Base-by-base conservation (phyloP, 1,140 invertebrate species). In the Nebria ingens region DNA sequence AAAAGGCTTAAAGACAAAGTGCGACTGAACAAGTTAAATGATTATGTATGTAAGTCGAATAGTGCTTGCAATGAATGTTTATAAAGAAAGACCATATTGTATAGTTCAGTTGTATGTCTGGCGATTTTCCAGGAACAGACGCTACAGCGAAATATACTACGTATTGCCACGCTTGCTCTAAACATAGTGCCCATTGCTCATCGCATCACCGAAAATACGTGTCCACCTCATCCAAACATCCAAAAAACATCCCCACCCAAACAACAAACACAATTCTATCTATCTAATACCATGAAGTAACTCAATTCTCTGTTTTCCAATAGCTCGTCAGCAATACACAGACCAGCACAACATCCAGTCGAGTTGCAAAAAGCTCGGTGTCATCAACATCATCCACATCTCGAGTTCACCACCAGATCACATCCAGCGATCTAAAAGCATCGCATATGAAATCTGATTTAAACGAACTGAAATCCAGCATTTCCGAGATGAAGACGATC, bases 361-460 rank as follows among this genome's bases (percentile, higher is more conserved):
- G 40, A 17, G 6, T 45, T 12, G 40, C 40, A 17, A 45, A 45
- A 17, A 11, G 9, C 15, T 45, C 40, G 15, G 9, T 45, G 40
- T 45, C 40, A 45, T 45, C 40, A 3, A 11, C 40, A 11, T 4
- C 3, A 11, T 45, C 40, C 9, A 12, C 40, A 45, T 55, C 63
- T n/a, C 61, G 61, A 22, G 63, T 63, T 42, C 51, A 61, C 15
- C 70, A 72, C 9, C 75, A 76, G 60, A 73, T 76, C 56, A 76
- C 76, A 38, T 71, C 77, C n/a, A 77, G 77, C 56, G 81, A 83
- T 70, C 76, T 81, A 71, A 83, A 83, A 67, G 79, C 82, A 52
- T 81, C 79, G 55, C 82, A 80, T 15, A 77, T 86, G 65, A 85
- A 86, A 70, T 82, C 81, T n/a, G 84, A 86, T 70, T 75, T 87